A percentile compares a stretch with the other conserved stretches of the same genome.
Conservation (phyloP, 2,113 vertebrate genomes). For the Phylloscopus trochilus region DNA sequence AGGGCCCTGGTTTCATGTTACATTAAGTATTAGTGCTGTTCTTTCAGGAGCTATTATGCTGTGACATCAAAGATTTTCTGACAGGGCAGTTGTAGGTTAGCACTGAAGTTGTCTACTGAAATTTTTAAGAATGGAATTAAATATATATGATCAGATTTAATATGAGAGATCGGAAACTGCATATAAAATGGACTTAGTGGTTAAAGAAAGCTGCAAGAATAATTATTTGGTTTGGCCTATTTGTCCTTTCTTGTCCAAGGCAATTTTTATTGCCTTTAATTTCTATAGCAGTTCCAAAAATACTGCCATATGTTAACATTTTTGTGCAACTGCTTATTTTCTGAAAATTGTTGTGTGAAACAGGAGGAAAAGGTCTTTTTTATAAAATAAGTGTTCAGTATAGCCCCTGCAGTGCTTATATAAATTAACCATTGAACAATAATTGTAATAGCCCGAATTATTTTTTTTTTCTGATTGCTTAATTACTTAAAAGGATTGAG, state of each 20-base stretch:
- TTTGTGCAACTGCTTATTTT: conserved; percentile 56
- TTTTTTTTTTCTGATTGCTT: conserved; percentile 43
- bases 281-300: conserved; percentile 50
- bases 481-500: conserved; percentile 58
- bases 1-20: conserved; percentile 81
- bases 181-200: conserved; percentile 57
- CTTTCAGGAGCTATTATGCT: conserved; percentile 81
- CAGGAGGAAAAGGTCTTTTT: conserved; percentile 27
- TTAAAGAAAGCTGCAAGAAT: conserved; percentile 69
- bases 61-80: conserved; percentile 82
- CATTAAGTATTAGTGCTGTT: conserved; percentile 81
- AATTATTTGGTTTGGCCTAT: conserved; percentile 63
- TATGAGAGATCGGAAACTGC: conserved; percentile 65
- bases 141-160: conserved; percentile 80
- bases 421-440: conserved; percentile 56
- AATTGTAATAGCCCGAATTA: conserved; percentile 38
- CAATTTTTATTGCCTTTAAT: conserved; percentile 68
- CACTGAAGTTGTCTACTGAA: conserved; percentile 77
- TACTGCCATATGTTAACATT: conserved; percentile 62
- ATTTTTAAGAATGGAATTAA: conserved; percentile 83
- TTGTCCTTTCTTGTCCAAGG: conserved; percentile 63
- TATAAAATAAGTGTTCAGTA: conserved; percentile 30
- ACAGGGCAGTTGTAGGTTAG: conserved; percentile 78
- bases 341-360: conserved; percentile 62
- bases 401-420: conserved; percentile 30